Conservation (phyloP, 2,113 vertebrate species). For the Aplodontia rufa region DNA sequence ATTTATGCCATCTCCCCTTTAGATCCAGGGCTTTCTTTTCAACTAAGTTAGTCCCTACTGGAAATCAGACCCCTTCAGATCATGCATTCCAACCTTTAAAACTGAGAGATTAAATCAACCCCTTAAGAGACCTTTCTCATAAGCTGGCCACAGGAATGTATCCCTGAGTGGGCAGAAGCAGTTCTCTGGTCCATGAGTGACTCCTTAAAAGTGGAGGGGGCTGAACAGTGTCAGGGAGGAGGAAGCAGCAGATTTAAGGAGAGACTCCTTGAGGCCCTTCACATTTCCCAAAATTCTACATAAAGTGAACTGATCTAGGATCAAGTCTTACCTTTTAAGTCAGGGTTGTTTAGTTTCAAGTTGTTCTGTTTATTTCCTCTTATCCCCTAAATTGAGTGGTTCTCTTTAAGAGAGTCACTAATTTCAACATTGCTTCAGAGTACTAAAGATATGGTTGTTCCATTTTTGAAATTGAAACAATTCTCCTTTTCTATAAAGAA, state of each 20-base stretch:
- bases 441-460: background rate
- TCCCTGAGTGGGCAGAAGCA: background rate
- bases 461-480: background rate
- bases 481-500: background rate
- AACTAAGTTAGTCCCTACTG: background rate
- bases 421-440: background rate
- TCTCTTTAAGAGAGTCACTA: too few species aligned
- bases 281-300: background rate
- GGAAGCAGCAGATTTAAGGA: background rate
- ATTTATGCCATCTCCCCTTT: background rate
- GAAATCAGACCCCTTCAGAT: background rate
- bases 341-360: background rate
- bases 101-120: background rate
- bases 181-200: background rate
- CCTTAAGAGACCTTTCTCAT: background rate
- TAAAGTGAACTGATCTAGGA: background rate
- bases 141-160: background rate
- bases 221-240: rapidly evolving
- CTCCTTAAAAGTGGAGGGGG: background rate
- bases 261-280: background rate
- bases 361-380: background rate
- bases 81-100: background rate
- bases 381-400: background rate
- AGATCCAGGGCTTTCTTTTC: background rate
- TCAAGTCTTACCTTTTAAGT: background rate